phyloP scores from a whole-genome alignment of 2,888 invertebrate genomes.

The Mactromeris polynyma region DNA sequence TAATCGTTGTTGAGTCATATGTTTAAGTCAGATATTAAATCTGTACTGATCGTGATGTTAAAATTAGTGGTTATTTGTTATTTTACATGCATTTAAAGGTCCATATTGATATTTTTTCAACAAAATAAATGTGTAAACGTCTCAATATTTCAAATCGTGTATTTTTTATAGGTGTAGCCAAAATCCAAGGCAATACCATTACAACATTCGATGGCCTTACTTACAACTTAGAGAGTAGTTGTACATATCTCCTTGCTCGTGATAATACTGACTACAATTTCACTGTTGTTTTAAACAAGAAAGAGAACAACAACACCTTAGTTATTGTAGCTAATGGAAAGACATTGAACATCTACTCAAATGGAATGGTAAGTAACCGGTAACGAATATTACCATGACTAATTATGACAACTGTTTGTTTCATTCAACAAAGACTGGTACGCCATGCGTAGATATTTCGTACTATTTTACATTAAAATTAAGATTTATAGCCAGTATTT shows the following conservation, averaged over 20 bases:
- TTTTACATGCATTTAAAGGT: background rate
- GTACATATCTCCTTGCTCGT: constrained; percentile 93
- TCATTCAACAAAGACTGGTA: background rate
- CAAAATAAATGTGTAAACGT: too few relatives aligned
- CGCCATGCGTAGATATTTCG: background rate
- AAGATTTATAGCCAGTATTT: too few relatives aligned
- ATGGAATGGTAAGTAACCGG: constrained; percentile 69
- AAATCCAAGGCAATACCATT: constrained; percentile 93
- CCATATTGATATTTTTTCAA: background rate
- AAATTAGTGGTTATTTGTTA: background rate
- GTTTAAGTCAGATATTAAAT: background rate
- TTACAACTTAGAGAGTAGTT: constrained; percentile 91
- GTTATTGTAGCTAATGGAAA: constrained; percentile 69
- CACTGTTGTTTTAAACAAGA: constrained; percentile 91
- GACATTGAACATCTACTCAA: constrained; percentile 74
- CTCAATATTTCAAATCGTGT: too few relatives aligned
- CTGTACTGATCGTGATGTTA: background rate
- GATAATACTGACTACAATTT: constrained; percentile 94
- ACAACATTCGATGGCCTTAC: constrained; percentile 95
- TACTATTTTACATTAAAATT: background rate
- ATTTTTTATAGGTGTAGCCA: constrained; percentile 91
- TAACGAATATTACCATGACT: background rate
- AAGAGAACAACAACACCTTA: constrained; percentile 86
- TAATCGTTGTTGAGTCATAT: too few relatives aligned
- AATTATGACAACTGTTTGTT: background rate